Base-by-base conservation (phyloP, 2,797 vertebrate genomes). In the Cygnus olor region DNA sequence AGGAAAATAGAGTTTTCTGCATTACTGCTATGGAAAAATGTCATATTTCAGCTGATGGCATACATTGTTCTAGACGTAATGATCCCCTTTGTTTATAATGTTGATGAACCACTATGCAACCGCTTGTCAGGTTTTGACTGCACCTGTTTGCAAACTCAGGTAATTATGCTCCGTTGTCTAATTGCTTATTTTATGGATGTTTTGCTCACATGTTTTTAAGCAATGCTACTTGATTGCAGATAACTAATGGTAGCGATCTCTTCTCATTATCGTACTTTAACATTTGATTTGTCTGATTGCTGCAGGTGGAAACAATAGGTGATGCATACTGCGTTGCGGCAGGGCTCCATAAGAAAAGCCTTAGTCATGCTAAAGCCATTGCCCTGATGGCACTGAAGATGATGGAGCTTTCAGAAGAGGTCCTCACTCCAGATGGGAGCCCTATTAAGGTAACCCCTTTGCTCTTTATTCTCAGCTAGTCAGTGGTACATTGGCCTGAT, bases 321-420 rank as follows among this genome's bases (percentile, higher is more conserved):
- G 99, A 99, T 68, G 99, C 99, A 0, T 99, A 99, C 98, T 99
- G 99, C 14, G 99, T 99, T 85, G 99, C 99, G 0, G 98, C 98
- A 69, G 99, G 99, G 60, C 99, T 99, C 77, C 99, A 99, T 93
- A 98, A 99, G 96, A 99, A 99, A 96, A 99, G 99, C 68, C 98
- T 99, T 91, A 99, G 99, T 95, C 99, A 99, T 1, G 99, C 99
- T 7, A 99, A 98, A 94, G 99, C 99, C 54, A 99, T 99, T 49
- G 99, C 99, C 38, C 98, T 99, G 90, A 99, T 99, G 99, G 99
- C 99, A 60, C 97, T 99, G 97, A 99, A 99, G 98, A 99, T 99
- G 99, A 99, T 99, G 98, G 99, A 99, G 70, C 99, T 99, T 57
- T 99, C 99, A 15, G 99, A 99, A 97, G 99, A 99, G 95, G 99